Conservation (phyloP, 2,113 vertebrate species). For the Pomatorhinus ruficollis region DNA sequence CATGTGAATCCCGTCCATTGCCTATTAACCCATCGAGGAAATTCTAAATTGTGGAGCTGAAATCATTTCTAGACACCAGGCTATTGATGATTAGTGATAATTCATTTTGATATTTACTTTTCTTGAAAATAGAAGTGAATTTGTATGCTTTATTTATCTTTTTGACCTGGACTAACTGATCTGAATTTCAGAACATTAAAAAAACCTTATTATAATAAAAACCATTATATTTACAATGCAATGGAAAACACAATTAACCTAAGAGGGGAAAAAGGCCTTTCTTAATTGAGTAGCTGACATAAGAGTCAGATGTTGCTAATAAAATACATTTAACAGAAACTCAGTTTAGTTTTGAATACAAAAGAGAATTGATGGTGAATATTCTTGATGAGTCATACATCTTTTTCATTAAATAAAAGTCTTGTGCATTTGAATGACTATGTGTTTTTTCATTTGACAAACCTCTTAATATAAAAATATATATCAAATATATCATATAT, state of each 20-base stretch:
- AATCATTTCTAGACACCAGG: not conserved
- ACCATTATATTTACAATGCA: conserved; percentile 33
- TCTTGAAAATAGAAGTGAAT: not conserved
- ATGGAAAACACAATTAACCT: conserved; percentile 35
- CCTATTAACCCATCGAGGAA: not conserved
- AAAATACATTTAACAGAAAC: conserved; percentile 48
- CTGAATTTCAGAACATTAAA: conserved; percentile 48
- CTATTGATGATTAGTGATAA: not conserved
- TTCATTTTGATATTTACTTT: not conserved
- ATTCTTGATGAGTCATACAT: conserved; percentile 28
- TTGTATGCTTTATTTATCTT: not conserved
- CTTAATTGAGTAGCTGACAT: conserved; percentile 42
- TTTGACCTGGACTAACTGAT: conserved; percentile 8
- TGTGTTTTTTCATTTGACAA: conserved; percentile 46
- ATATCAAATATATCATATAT: not conserved
- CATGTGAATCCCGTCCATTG: not conserved
- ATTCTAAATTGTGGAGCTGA: not conserved
- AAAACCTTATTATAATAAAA: conserved; percentile 41
- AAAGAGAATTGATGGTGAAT: conserved; percentile 36
- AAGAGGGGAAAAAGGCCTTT: not conserved
- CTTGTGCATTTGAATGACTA: conserved; percentile 19
- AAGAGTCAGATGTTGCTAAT: conserved; percentile 38
- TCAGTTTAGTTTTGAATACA: conserved; percentile 41
- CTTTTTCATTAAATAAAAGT: conserved; percentile 55
- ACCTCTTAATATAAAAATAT: conserved; percentile 43